These are phyloP conservation scores for Sycon ciliatum DNA, from an alignment of 37 sponge, comb jelly and placozoan species.

Conservation along the genomic window DNA sequence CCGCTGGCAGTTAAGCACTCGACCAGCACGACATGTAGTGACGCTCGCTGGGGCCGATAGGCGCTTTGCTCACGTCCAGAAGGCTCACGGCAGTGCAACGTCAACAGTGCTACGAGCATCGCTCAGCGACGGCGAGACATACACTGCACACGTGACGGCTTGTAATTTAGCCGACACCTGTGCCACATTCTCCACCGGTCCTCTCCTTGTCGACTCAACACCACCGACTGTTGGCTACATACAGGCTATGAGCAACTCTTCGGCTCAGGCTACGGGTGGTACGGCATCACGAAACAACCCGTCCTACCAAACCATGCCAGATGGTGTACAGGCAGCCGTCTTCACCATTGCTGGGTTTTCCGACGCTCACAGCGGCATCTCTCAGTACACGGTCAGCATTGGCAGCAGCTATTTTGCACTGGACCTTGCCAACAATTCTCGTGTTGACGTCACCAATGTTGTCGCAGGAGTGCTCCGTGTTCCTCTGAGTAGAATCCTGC, in stretches of 20 bases:
- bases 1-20: slow-evolving; percentile 41
- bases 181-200: background rate
- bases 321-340: no score
- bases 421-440: slow-evolving; percentile 27
- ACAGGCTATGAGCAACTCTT: no score
- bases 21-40: no score
- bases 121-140: slow-evolving; percentile 47
- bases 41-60: background rate
- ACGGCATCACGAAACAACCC: no score
- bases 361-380: slow-evolving; percentile 62
- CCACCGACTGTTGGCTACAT: slow-evolving; percentile 76
- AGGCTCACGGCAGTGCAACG: background rate
- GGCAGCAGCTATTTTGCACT: slow-evolving; percentile 37
- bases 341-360: no score
- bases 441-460: background rate
- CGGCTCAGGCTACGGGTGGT: no score
- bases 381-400: slow-evolving; percentile 32
- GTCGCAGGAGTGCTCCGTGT: background rate
- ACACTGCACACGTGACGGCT: slow-evolving; percentile 32
- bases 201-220: slow-evolving; percentile 60
- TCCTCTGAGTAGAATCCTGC: background rate
- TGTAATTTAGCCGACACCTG: slow-evolving; percentile 59
- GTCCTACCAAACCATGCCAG: no score
- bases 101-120: background rate
- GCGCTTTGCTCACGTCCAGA: slow-evolving; percentile 16